These are phyloP conservation scores for Cylindroiulus punctatus DNA, from an alignment of 2,888 invertebrate genomes.

Conservation along the genomic window DNA sequence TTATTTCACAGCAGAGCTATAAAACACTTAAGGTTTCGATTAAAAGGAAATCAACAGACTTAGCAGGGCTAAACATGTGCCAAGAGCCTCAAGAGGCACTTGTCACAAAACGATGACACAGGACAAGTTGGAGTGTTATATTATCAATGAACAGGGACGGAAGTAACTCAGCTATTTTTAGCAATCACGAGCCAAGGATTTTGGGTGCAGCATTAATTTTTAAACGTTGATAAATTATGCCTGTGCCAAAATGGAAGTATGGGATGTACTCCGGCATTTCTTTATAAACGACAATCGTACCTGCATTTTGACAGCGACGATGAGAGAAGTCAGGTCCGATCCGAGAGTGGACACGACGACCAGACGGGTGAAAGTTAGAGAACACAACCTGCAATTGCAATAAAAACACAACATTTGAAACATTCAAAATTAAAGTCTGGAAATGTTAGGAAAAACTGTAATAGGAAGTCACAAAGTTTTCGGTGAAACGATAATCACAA, in stretches of 20 bases:
- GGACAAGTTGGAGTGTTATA: not conserved
- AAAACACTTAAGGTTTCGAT: not conserved
- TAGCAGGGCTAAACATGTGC: not conserved
- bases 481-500: no score
- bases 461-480: no score
- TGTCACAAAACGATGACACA: not conserved
- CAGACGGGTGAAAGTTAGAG: conserved; percentile 87
- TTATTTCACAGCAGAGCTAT: not conserved
- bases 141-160: not conserved
- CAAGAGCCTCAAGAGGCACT: not conserved
- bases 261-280: not conserved
- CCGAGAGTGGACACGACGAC: conserved; percentile 80
- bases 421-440: no score
- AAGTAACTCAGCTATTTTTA: not conserved
- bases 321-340: conserved; percentile 82
- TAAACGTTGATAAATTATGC: not conserved
- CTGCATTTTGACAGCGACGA: conserved; percentile 93
- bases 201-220: not conserved
- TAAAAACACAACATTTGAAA: not conserved
- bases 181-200: not conserved
- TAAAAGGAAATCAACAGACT: not conserved
- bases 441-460: no score
- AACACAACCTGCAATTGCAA: conserved; percentile 77
- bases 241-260: not conserved
- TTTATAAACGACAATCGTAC: conserved; percentile 63